Evolutionary conservation across 2,113 vertebrate species (phyloP).

Genomic region (Coracopsis vasa): DNA sequence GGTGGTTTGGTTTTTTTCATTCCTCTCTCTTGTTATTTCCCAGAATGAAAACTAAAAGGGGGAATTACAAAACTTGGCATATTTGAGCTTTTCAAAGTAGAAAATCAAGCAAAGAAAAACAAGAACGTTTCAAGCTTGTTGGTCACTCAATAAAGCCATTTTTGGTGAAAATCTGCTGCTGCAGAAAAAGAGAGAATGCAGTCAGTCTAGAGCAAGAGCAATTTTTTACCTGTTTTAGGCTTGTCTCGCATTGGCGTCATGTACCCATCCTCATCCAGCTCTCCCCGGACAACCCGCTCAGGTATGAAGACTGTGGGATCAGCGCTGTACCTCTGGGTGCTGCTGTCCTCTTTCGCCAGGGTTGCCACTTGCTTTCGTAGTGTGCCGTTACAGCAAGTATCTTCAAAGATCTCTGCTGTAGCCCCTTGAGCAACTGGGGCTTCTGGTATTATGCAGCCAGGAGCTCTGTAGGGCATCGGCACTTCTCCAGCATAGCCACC

Average conservation of each 20-base stretch:
- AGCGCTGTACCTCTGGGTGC: constrained; percentile 91
- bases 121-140: not conserved
- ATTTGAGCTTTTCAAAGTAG: not conserved
- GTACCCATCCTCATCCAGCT: constrained; percentile 90
- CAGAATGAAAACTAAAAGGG: not conserved
- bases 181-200: not conserved
- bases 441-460: constrained; percentile 76
- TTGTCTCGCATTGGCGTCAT: constrained; percentile 94
- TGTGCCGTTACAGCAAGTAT: constrained; percentile 89
- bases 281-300: constrained; percentile 79
- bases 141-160: not conserved
- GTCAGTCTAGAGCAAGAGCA: not conserved
- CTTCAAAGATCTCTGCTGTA: constrained; percentile 82
- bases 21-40: not conserved
- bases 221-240: constrained; percentile 83
- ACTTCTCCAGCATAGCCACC: constrained; percentile 76
- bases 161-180: not conserved
- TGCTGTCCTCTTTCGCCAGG: constrained; percentile 82
- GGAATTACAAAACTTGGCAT: not conserved
- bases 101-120: not conserved
- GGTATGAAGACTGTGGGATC: constrained; percentile 91
- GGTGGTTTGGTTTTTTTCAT: not conserved
- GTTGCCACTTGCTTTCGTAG: constrained; percentile 82
- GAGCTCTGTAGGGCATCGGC: constrained; percentile 68
- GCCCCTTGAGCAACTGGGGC: constrained; percentile 73